Conservation (phyloP, 2,113 vertebrate species). For the Strix aluco region DNA sequence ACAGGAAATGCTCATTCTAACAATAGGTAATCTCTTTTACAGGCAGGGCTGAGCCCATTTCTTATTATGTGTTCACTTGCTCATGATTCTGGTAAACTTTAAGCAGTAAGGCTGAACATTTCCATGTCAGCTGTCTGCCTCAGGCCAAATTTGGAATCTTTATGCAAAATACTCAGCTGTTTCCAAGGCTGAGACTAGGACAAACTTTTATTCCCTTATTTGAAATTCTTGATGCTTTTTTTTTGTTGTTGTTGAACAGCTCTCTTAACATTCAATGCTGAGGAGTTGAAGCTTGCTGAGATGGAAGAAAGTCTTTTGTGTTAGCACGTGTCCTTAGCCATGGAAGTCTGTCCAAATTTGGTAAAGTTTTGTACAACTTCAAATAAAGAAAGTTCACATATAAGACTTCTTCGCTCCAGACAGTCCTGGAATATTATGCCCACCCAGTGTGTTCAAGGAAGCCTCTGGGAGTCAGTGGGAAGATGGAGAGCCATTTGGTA, state of each 20-base stretch:
- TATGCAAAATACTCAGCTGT: neutral
- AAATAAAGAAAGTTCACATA: neutral
- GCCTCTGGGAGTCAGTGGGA: neutral
- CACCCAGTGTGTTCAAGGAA: neutral
- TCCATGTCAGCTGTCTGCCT: neutral
- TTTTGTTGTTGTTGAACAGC: neutral
- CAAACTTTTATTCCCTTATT: neutral
- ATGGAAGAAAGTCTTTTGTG: neutral
- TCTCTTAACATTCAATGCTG: neutral
- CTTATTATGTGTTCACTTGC: neutral
- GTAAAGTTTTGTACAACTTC: neutral
- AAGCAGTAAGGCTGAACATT: neutral
- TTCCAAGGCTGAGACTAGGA: neutral
- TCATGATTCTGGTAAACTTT: neutral
- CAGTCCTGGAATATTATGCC: neutral
- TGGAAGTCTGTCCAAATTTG: neutral
- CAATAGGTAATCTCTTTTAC: neutral
- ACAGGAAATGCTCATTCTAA: constrained; percentile 22
- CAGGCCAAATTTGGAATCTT: neutral
- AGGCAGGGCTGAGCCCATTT: neutral
- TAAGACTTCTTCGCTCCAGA: neutral
- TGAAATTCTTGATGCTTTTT: neutral
- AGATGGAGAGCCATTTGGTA: neutral
- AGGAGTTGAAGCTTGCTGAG: neutral
- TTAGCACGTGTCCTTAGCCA: neutral